These are phyloP conservation scores for Agriopis leucophaearia DNA, from an alignment of 2,888 invertebrate genomes.

Conservation along the genomic window DNA sequence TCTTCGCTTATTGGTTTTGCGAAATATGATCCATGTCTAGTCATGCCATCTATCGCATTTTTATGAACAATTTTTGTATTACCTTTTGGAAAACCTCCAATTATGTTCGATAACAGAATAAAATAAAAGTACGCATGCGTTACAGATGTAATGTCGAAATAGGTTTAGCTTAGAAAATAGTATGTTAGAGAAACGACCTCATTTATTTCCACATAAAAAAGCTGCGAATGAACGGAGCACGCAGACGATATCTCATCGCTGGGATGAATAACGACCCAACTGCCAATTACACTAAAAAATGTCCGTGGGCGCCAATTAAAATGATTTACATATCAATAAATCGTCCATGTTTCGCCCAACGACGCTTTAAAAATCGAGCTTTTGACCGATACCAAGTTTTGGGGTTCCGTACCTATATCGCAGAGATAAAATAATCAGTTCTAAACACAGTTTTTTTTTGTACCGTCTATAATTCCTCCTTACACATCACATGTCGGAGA, in stretches of 20 bases:
- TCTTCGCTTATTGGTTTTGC: too few species aligned
- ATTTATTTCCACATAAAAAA: neutral
- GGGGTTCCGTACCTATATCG: slow-evolving; percentile 4
- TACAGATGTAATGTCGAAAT: too few species aligned
- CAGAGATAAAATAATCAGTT: neutral
- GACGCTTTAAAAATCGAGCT: slow-evolving; percentile 48
- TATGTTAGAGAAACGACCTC: neutral
- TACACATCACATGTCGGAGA: too few species aligned
- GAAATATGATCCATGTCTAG: too few species aligned
- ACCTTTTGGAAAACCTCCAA: too few species aligned
- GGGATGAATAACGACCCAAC: slow-evolving; percentile 75
- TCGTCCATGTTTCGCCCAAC: slow-evolving; percentile 66
- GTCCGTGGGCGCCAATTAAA: slow-evolving; percentile 83
- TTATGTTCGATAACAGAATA: too few species aligned
- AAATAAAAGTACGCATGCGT: too few species aligned
- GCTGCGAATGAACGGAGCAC: slow-evolving; percentile 10
- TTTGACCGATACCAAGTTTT: slow-evolving; percentile 39
- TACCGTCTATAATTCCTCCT: too few species aligned
- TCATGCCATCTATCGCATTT: too few species aligned
- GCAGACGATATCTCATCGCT: slow-evolving; percentile 45
- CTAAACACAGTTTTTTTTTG: too few species aligned
- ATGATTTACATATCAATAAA: slow-evolving; percentile 86
- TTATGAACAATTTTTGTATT: too few species aligned
- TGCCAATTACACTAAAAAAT: slow-evolving; percentile 85
- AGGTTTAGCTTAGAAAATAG: too few species aligned